Conservation (phyloP, 2,888 invertebrate genomes). For the Luffia ferchaultella region DNA sequence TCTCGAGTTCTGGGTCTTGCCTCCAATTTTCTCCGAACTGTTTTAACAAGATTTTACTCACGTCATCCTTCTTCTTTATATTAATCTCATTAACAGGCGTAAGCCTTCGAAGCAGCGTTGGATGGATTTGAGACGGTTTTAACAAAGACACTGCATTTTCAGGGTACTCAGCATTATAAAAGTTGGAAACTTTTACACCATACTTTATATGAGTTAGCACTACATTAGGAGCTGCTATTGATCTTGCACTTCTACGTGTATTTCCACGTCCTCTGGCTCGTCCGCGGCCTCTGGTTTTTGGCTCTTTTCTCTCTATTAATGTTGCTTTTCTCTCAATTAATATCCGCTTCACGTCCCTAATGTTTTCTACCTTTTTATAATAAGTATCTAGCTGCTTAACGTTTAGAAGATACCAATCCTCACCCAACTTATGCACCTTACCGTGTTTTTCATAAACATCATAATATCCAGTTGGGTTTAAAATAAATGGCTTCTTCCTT, state of each 20-base stretch:
- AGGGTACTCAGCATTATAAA: neutral
- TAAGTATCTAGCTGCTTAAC: constrained; percentile 7
- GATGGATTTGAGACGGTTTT: neutral
- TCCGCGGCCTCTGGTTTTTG: neutral
- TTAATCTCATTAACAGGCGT: neutral
- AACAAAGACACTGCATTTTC: neutral
- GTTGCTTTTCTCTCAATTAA: constrained; percentile 6
- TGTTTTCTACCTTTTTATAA: constrained; percentile 9
- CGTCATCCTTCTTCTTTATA: neutral
- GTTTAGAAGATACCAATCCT: constrained; percentile 6
- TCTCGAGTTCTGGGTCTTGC: neutral
- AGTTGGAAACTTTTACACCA: neutral
- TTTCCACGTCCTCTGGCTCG: neutral
- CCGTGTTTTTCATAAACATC: constrained; percentile 6
- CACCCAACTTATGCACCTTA: constrained; percentile 1
- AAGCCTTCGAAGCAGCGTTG: neutral
- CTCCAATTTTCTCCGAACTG: neutral
- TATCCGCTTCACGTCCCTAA: constrained; percentile 10
- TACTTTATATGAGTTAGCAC: neutral
- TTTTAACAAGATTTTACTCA: neutral
- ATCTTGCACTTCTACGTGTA: neutral
- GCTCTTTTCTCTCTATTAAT: neutral
- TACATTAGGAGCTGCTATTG: neutral
- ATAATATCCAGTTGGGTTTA: constrained; percentile 3
- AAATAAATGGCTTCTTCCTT: constrained; percentile 1